phyloP scores from a whole-genome alignment of 2,113 vertebrate species.

The Nymphicus hollandicus region DNA sequence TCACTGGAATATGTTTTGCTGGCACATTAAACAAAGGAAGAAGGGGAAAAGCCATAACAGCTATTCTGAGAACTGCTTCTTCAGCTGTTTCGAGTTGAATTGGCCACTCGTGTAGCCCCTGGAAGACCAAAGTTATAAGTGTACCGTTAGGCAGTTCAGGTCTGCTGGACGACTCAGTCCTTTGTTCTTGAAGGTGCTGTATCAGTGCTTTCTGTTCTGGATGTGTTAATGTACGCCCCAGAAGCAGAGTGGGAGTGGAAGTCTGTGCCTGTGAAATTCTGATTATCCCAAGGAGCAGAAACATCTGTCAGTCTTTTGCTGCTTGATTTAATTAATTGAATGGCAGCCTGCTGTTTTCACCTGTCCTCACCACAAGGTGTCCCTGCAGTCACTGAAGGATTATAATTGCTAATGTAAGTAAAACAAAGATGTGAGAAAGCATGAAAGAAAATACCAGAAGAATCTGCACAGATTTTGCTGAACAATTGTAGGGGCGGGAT shows the following conservation, averaged over 20 bases:
- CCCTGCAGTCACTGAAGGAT: conserved; percentile 44
- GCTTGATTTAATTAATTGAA: conserved; percentile 10
- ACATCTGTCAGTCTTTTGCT: conserved; percentile 23
- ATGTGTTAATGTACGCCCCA: background rate
- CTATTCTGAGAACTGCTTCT: background rate
- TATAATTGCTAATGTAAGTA: background rate
- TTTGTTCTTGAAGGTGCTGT: conserved; percentile 6
- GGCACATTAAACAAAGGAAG: background rate
- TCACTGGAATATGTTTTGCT: background rate
- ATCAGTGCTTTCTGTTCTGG: conserved; percentile 4
- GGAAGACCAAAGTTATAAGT: background rate
- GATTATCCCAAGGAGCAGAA: conserved; percentile 36
- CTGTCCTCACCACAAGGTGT: conserved; percentile 55
- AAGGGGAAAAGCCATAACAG: rapidly evolving
- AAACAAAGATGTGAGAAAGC: background rate
- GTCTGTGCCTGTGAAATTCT: background rate
- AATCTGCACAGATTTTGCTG: background rate
- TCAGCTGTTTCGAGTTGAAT: background rate
- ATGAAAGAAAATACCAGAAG: conserved; percentile 25
- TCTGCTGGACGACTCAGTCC: background rate
- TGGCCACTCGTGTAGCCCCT: background rate
- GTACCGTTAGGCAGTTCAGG: background rate
- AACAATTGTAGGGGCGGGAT: background rate
- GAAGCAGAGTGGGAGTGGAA: conserved; percentile 17
- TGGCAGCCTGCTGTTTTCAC: conserved; percentile 19